Percentiles rank a stretch among this genome's conserved stretches.
phyloP scores from a whole-genome alignment of 2,888 invertebrate genomes.

The Gibbula magus region DNA sequence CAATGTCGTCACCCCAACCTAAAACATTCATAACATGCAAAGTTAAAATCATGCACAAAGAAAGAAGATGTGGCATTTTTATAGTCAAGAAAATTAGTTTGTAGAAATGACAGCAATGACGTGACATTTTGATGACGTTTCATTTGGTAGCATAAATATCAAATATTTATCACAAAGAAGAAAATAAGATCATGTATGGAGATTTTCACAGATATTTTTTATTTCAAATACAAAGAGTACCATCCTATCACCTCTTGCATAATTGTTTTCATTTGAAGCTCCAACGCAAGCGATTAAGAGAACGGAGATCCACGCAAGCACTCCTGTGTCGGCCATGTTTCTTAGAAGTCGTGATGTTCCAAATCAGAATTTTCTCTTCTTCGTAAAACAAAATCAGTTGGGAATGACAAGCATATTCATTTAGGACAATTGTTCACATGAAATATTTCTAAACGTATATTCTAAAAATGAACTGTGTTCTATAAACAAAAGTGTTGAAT shows the following conservation, averaged over 20 bases:
- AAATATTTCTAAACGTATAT: no score
- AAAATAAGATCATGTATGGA: not conserved
- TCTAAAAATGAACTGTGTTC: no score
- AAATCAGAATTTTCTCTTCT: no score
- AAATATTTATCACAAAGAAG: not conserved
- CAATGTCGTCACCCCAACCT: slow-evolving; percentile 67
- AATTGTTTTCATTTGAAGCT: slow-evolving; percentile 21
- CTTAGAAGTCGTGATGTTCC: not conserved
- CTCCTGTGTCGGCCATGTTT: slow-evolving; percentile 13
- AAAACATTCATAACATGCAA: slow-evolving; percentile 22
- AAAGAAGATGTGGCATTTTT: not conserved
- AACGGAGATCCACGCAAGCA: slow-evolving; percentile 24
- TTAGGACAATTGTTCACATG: no score
- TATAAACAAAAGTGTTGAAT: not conserved
- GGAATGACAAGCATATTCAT: no score
- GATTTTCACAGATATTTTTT: not conserved
- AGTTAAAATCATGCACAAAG: not conserved
- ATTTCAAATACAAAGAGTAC: not conserved
- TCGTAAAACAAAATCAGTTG: no score
- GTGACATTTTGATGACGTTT: no score
- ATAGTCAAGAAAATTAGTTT: no score
- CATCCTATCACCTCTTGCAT: slow-evolving; percentile 2
- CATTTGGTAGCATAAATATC: no score
- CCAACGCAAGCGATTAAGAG: slow-evolving; percentile 34
- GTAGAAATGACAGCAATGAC: not conserved